Percentiles rank a stretch among this genome's conserved stretches.
These are phyloP conservation scores for Hippopotamus amphibius DNA, from an alignment of 2,113 vertebrate species.

Conservation along the genomic window DNA sequence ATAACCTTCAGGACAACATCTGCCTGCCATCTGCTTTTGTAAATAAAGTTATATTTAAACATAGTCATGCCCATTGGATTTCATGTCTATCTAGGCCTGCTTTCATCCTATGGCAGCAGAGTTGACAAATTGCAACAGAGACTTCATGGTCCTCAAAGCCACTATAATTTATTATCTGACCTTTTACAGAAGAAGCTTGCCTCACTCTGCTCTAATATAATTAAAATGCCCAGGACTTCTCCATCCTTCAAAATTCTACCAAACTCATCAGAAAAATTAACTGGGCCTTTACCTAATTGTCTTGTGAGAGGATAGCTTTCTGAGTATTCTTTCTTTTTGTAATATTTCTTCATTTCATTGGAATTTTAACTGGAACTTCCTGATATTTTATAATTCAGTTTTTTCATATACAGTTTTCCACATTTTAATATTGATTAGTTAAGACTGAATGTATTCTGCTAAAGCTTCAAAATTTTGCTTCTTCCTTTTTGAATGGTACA, in stretches of 20 bases:
- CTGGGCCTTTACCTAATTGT: background rate
- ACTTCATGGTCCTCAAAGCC: background rate
- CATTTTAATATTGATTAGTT: background rate
- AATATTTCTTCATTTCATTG: background rate
- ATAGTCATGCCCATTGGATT: background rate
- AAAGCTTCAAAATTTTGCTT: background rate
- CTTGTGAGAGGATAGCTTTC: background rate
- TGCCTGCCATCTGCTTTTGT: background rate
- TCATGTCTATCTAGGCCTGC: background rate
- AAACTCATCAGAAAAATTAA: background rate
- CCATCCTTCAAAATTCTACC: background rate
- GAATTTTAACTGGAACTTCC: background rate
- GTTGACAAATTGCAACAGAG: background rate
- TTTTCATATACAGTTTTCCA: background rate
- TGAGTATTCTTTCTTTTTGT: background rate
- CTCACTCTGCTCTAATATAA: background rate
- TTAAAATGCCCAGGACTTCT: background rate
- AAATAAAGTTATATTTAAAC: background rate
- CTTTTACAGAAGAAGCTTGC: background rate
- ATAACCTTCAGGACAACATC: background rate
- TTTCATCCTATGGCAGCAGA: background rate
- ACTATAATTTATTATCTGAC: conserved; percentile 1
- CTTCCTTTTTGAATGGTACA: background rate
- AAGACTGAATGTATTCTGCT: background rate
- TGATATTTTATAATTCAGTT: background rate